Conservation (phyloP, 2,113 vertebrate genomes). For the Siphamia tubifer region DNA sequence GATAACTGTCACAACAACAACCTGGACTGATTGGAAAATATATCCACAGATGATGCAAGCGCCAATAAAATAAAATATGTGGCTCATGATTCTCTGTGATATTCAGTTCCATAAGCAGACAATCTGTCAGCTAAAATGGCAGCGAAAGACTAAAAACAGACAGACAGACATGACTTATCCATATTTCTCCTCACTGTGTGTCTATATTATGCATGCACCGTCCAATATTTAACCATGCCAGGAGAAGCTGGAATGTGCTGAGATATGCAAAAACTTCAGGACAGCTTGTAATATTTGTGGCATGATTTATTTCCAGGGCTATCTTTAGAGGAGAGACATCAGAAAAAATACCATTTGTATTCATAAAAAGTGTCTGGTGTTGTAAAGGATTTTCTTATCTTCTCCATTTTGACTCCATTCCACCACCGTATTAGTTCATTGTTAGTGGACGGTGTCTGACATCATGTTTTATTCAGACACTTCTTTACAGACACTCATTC, state of each 20-base stretch:
- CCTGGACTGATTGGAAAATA: background rate
- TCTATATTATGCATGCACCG: slow-evolving; percentile 28
- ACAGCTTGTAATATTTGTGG: slow-evolving; percentile 15
- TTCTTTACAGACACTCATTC: slow-evolving; percentile 13
- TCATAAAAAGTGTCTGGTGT: background rate
- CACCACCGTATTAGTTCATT: background rate
- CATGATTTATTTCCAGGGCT: slow-evolving; percentile 46
- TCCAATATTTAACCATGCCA: slow-evolving; percentile 41
- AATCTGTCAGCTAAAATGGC: slow-evolving; percentile 1
- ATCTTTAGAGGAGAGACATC: slow-evolving; percentile 1
- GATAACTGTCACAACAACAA: background rate
- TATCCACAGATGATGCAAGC: background rate
- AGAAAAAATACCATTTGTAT: slow-evolving; percentile 10
- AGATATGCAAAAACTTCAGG: slow-evolving; percentile 20
- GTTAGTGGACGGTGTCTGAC: background rate
- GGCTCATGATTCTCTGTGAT: background rate
- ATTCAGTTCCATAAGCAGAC: slow-evolving; percentile 6
- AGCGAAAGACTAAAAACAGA: slow-evolving; percentile 6
- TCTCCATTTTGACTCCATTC: background rate
- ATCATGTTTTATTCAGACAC: slow-evolving; percentile 34
- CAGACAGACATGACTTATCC: slow-evolving; percentile 19
- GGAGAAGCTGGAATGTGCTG: slow-evolving; percentile 27
- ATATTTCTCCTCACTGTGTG: slow-evolving; percentile 7
- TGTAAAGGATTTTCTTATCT: slow-evolving; percentile 11
- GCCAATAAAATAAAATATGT: slow-evolving; percentile 9